Evolutionary conservation across 2,888 invertebrate species (phyloP).

Genomic region (Syrphus vitripennis): DNA sequence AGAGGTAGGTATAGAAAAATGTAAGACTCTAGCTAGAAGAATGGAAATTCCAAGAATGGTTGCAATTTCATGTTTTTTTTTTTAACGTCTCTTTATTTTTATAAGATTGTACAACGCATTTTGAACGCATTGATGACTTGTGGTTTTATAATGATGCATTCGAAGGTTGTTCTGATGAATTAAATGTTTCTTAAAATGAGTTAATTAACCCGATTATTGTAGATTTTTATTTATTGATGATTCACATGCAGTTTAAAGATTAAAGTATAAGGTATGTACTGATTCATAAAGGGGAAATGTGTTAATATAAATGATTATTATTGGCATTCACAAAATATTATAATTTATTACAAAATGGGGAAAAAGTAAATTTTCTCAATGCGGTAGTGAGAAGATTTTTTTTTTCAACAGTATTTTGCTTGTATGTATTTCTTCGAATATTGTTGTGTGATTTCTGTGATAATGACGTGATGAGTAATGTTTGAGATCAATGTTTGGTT

Average conservation of each 20-base stretch:
- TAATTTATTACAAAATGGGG: background rate
- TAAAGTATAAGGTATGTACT: slow-evolving; percentile 9
- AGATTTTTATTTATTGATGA: slow-evolving; percentile 3
- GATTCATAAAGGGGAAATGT: slow-evolving; percentile 46
- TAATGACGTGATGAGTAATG: background rate
- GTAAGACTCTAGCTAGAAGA: slow-evolving; percentile 2
- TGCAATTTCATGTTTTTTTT: background rate
- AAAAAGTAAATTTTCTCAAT: background rate
- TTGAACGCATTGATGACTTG: background rate
- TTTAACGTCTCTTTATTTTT: background rate
- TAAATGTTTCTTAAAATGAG: slow-evolving; percentile 16
- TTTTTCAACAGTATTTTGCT: background rate
- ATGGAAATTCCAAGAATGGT: slow-evolving; percentile 54
- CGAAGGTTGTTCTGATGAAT: slow-evolving; percentile 16
- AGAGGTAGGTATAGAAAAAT: background rate
- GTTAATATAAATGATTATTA: background rate
- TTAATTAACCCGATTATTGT: slow-evolving; percentile 46
- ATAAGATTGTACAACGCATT: slow-evolving; percentile 1
- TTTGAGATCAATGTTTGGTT: background rate
- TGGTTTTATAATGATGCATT: background rate
- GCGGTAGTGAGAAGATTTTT: background rate
- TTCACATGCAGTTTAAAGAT: slow-evolving; percentile 14
- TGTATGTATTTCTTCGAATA: background rate
- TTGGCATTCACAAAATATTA: background rate
- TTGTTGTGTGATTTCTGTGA: background rate